Conservation (phyloP, 92 coral and sea anemone genomes). For the Chrysogorgia sp. region DNA sequence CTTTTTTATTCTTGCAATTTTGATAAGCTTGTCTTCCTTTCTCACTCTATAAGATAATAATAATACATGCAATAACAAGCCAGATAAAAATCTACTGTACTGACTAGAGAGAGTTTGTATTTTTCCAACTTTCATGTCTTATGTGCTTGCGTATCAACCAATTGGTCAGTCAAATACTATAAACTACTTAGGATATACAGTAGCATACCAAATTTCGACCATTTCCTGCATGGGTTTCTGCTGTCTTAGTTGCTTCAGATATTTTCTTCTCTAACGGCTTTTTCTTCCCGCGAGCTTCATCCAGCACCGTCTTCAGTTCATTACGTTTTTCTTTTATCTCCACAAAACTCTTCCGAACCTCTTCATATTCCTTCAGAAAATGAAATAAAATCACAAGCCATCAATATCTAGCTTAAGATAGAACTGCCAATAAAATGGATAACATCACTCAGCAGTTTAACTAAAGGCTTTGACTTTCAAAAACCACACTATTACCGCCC, state of each 20-base stretch:
- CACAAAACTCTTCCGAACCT: slow-evolving; percentile 77
- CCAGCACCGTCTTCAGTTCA: slow-evolving; percentile 69
- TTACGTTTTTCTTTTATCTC: slow-evolving; percentile 74
- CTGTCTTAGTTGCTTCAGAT: slow-evolving; percentile 63
- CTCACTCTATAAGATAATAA: slow-evolving; percentile 19
- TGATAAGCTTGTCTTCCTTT: slow-evolving; percentile 42
- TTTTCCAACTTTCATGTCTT: no score
- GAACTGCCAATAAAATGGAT: background rate
- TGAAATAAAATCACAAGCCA: background rate
- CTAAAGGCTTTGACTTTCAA: background rate
- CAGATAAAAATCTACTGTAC: background rate
- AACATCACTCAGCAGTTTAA: background rate
- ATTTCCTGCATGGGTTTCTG: slow-evolving; percentile 60
- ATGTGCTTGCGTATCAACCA: background rate
- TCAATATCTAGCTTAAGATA: background rate
- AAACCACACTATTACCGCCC: slow-evolving; percentile 79
- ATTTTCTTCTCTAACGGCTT: slow-evolving; percentile 82
- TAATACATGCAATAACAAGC: background rate
- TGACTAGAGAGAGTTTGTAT: background rate
- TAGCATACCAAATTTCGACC: slow-evolving; percentile 70
- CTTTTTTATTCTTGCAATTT: slow-evolving; percentile 17
- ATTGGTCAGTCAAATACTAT: background rate
- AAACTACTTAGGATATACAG: no score
- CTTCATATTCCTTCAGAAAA: slow-evolving; percentile 83
- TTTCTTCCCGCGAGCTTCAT: slow-evolving; percentile 69